Evolutionary conservation across 2,888 invertebrate species (phyloP).

Genomic region (Pherbina coryleti): DNA sequence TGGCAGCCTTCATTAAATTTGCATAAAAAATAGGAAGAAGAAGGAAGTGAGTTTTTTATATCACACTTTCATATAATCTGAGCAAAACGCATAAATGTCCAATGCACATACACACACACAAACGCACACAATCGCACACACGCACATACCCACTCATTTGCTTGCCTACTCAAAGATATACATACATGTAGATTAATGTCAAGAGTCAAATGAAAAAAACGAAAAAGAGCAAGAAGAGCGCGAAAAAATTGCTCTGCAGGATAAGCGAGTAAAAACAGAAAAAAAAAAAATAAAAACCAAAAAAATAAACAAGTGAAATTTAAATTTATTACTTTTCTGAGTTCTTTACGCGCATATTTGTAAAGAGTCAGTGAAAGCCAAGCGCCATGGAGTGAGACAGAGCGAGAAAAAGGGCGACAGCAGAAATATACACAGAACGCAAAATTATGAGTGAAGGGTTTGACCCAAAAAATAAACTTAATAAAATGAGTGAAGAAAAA

Average conservation of each 20-base stretch:
- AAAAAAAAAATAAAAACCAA: background rate
- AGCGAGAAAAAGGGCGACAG: background rate
- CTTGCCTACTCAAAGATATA: background rate
- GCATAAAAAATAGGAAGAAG: background rate
- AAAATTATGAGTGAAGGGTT: background rate
- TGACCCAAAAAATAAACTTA: background rate
- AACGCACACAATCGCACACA: background rate
- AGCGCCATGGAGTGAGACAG: background rate
- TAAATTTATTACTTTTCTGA: constrained; percentile 18
- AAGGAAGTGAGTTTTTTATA: no score
- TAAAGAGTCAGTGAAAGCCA: background rate
- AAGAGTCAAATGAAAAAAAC: constrained; percentile 1
- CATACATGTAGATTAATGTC: constrained; percentile 14
- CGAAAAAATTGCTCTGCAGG: background rate
- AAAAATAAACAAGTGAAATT: no score
- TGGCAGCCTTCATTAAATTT: constrained; percentile 1
- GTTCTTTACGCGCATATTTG: background rate
- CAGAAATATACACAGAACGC: background rate
- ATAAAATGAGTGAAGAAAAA: background rate
- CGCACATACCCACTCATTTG: background rate
- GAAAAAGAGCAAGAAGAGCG: background rate
- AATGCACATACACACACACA: background rate
- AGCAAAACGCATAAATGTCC: background rate
- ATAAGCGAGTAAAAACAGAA: background rate
- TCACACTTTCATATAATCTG: no score